These are phyloP conservation scores for Diaprepes abbreviatus DNA, from an alignment of 2,888 invertebrate species.

Conservation along the genomic window DNA sequence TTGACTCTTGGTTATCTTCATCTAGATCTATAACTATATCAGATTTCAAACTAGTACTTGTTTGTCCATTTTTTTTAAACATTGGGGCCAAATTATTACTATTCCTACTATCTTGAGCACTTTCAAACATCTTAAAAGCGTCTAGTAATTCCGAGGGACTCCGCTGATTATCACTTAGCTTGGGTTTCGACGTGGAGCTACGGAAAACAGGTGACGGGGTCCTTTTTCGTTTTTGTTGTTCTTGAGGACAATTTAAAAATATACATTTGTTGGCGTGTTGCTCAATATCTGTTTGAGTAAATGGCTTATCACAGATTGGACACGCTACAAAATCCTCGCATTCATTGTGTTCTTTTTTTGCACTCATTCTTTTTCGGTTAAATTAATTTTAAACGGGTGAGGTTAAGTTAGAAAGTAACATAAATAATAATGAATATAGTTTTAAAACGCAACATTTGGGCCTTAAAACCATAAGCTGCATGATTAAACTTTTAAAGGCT, in stretches of 20 bases:
- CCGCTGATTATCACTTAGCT: conserved; percentile 51
- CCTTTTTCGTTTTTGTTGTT: conserved; percentile 58
- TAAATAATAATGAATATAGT: not conserved
- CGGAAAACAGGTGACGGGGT: conserved; percentile 55
- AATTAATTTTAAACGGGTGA: no score
- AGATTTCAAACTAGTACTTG: not conserved
- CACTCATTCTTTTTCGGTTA: not conserved
- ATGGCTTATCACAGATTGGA: conserved; percentile 76
- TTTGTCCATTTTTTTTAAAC: conserved; percentile 36
- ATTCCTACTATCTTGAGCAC: not conserved
- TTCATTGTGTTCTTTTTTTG: not conserved
- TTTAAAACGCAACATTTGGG: not conserved
- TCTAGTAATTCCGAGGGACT: conserved; percentile 46
- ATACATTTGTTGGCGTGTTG: conserved; percentile 79
- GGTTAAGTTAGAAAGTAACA: not conserved
- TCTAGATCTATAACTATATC: not conserved
- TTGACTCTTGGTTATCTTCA: not conserved
- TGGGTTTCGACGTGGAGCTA: conserved; percentile 44
- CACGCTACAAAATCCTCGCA: conserved; percentile 63
- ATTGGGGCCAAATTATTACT: conserved; percentile 25
- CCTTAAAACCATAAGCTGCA: not conserved
- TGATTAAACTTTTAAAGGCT: no score
- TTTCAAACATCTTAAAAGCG: not conserved
- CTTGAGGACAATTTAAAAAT: conserved; percentile 72
- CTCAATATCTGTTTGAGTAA: conserved; percentile 71